phyloP scores from a whole-genome alignment of 2,888 invertebrate genomes.

The Hypsopygia costalis region DNA sequence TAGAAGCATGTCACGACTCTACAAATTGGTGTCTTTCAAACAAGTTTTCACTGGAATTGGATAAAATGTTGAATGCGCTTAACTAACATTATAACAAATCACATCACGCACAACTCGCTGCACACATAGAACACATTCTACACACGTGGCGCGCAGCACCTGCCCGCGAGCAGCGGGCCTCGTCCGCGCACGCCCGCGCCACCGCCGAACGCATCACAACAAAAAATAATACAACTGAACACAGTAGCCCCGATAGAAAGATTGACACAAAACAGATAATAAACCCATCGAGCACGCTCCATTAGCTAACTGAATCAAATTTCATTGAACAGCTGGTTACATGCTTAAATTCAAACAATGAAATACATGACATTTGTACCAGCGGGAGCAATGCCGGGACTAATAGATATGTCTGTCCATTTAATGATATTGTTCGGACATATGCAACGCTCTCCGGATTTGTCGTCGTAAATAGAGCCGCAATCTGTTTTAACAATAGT shows the following conservation, averaged over 20 bases:
- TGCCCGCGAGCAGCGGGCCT: constrained; percentile 13
- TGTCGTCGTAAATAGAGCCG: constrained; percentile 16
- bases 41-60: constrained; percentile 18
- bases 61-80: constrained; percentile 16
- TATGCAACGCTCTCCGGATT: constrained; percentile 19
- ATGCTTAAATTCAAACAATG: constrained; percentile 45
- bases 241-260: constrained; percentile 32
- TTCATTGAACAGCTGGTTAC: constrained; percentile 67
- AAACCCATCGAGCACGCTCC: constrained; percentile 54
- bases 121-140: constrained; percentile 20
- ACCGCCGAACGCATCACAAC: constrained; percentile 29
- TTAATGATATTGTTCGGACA: constrained; percentile 25
- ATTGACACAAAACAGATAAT: constrained; percentile 40
- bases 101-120: constrained; percentile 31
- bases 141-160: constrained; percentile 26
- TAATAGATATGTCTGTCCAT: constrained; percentile 37
- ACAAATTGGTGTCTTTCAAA: constrained; percentile 12
- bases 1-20: background rate
- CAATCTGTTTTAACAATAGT: constrained; percentile 12
- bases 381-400: constrained; percentile 22
- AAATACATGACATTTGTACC: constrained; percentile 29
- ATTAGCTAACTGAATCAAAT: constrained; percentile 66
- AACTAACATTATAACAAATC: constrained; percentile 31
- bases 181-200: constrained; percentile 21
- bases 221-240: constrained; percentile 31